phyloP scores from a whole-genome alignment of 2,113 vertebrate species.

The Cyanistes caeruleus region DNA sequence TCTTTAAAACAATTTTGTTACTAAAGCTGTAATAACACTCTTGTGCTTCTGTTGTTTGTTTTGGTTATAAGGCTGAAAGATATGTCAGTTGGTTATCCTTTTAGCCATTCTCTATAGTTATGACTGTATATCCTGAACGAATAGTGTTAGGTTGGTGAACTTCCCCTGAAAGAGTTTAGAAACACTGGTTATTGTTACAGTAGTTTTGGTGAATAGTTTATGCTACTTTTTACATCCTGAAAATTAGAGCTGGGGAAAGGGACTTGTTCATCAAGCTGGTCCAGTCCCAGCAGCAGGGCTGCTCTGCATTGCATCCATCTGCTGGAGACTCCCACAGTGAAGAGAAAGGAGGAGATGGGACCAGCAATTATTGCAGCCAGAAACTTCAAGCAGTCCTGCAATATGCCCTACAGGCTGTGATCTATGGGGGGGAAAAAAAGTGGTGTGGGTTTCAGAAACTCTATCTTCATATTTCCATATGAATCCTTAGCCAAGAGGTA shows the following conservation, averaged over 20 bases:
- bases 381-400: neutral
- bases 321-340: neutral
- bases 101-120: neutral
- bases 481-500: neutral
- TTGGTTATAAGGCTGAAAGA: neutral
- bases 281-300: neutral
- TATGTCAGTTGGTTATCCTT: neutral
- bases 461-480: neutral
- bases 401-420: neutral
- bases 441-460: conserved; percentile 1
- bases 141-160: neutral
- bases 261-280: conserved; percentile 18
- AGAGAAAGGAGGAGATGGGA: neutral
- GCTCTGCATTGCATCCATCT: neutral
- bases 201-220: neutral
- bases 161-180: neutral
- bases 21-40: neutral
- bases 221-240: neutral
- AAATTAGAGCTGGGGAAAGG: neutral
- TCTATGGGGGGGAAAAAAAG: neutral
- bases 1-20: neutral
- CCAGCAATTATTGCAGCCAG: neutral
- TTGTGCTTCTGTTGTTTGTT: neutral
- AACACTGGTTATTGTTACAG: neutral
- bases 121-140: neutral